These are phyloP conservation scores for Celastrina argiolus DNA, from an alignment of 2,888 invertebrate species.

Conservation along the genomic window DNA sequence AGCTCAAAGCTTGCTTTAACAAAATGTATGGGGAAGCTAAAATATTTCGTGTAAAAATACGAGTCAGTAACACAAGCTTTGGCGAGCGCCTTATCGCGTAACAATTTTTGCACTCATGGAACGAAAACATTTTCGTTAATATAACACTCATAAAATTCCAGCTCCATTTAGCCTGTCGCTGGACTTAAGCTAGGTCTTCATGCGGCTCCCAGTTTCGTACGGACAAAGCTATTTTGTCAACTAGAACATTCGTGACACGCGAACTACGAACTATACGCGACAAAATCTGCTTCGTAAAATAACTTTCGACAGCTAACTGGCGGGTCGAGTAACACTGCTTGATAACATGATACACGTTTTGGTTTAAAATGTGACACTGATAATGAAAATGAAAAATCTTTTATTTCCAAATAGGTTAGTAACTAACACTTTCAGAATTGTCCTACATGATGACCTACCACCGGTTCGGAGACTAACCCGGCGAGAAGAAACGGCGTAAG, in stretches of 20 bases:
- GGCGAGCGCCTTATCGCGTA: slow-evolving; percentile 7
- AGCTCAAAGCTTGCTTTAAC: neutral
- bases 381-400: no score
- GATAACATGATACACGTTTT: neutral
- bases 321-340: neutral
- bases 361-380: neutral
- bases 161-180: slow-evolving; percentile 13
- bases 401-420: no score
- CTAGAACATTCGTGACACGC: neutral
- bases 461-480: no score
- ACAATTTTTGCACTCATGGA: slow-evolving; percentile 13
- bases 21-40: neutral
- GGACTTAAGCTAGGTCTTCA: slow-evolving; percentile 22
- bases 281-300: neutral
- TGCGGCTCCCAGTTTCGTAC: slow-evolving; percentile 15
- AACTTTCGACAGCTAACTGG: neutral
- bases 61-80: neutral
- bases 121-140: slow-evolving; percentile 20
- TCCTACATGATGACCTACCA: no score
- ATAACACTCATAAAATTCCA: slow-evolving; percentile 20
- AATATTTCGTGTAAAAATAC: neutral
- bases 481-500: no score
- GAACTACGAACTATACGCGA: neutral
- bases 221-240: slow-evolving; percentile 19
- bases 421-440: no score